phyloP scores from a whole-genome alignment of 2,888 invertebrate genomes.

The Pachymerium ferrugineum region DNA sequence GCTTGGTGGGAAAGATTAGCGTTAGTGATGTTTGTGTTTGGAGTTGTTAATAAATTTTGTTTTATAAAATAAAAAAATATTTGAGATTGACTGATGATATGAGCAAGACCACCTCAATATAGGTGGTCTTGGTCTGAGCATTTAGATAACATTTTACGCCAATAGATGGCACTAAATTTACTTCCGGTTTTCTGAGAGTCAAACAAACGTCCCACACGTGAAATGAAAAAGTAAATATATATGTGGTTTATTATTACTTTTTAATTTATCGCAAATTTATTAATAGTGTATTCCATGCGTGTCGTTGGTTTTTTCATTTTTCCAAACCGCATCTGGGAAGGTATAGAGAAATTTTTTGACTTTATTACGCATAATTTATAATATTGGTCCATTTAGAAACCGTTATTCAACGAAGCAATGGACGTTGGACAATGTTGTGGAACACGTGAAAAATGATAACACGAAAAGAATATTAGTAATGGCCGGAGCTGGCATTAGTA shows the following conservation, averaged over 20 bases:
- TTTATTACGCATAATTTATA: not conserved
- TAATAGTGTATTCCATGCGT: not conserved
- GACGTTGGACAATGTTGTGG: slow-evolving; percentile 30
- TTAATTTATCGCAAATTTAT: not conserved
- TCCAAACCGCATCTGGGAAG: too few relatives aligned
- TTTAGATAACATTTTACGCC: too few relatives aligned
- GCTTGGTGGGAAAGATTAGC: slow-evolving; percentile 30
- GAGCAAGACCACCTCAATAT: too few relatives aligned
- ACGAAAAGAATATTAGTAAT: slow-evolving; percentile 48
- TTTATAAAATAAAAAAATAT: not conserved
- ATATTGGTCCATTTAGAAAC: not conserved
- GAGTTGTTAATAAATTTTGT: not conserved
- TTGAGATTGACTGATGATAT: not conserved
- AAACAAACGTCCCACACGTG: too few relatives aligned
- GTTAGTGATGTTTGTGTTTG: not conserved
- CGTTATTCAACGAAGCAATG: not conserved
- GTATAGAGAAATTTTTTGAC: too few relatives aligned
- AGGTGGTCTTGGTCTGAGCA: not conserved
- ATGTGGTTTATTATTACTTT: not conserved
- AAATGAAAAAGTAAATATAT: not conserved
- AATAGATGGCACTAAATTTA: not conserved
- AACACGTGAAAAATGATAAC: slow-evolving; percentile 31
- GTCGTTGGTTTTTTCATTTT: not conserved
- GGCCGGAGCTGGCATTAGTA: slow-evolving; percentile 52
- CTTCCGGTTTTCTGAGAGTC: too few relatives aligned